Evolutionary conservation across 2,113 vertebrate species (phyloP).

Genomic region (Gambusia holbrooki): DNA sequence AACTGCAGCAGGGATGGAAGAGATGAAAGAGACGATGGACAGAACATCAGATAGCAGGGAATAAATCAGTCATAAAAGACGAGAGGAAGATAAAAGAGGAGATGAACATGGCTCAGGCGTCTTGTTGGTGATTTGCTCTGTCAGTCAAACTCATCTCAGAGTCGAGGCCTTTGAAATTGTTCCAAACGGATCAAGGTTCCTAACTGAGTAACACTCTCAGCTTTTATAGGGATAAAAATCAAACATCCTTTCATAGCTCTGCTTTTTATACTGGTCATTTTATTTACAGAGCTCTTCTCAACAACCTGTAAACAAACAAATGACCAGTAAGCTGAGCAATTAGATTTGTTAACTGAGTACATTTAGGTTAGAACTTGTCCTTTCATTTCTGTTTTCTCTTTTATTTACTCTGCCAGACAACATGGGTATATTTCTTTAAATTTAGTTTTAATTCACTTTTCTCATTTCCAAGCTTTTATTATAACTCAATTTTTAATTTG

Average conservation of each 20-base stretch:
- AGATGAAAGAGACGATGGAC: constrained; percentile 27
- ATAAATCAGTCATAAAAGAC: constrained; percentile 35
- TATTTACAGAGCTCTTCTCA: neutral
- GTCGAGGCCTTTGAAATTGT: constrained; percentile 37
- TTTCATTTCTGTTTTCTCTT: no score
- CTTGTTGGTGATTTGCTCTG: constrained; percentile 36
- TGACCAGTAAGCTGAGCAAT: neutral
- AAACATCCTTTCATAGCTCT: constrained; percentile 9
- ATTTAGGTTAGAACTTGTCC: no score
- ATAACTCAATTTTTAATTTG: no score
- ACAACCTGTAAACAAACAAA: neutral
- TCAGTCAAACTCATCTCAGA: constrained; percentile 47
- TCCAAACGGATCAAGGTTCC: constrained; percentile 30
- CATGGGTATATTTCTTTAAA: no score
- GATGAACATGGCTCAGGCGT: constrained; percentile 27
- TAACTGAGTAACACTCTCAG: constrained; percentile 26
- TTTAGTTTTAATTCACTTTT: no score
- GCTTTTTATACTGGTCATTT: neutral
- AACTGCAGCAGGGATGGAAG: neutral
- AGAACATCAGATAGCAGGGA: constrained; percentile 13
- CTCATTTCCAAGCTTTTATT: no score
- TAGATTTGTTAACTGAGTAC: neutral
- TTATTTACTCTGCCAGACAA: no score
- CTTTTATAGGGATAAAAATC: constrained; percentile 18
- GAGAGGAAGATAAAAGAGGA: constrained; percentile 32